Conservation (phyloP, 1,140 invertebrate species). For the Drosophila persimilis region DNA sequence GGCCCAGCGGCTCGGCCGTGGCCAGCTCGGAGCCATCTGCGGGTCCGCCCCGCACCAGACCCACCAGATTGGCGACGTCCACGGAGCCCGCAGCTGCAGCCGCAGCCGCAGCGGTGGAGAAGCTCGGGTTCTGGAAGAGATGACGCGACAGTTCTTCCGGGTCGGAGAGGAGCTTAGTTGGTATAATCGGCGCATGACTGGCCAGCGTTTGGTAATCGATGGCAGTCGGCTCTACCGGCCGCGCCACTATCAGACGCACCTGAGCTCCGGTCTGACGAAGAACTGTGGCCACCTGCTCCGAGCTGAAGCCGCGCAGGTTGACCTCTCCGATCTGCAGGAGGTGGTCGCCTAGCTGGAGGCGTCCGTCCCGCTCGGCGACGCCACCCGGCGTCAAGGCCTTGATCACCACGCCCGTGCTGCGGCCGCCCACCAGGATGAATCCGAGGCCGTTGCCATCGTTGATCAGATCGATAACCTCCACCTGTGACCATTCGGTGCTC, state of each 20-base stretch:
- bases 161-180: constrained; percentile 91
- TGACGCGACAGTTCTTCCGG: constrained; percentile 92
- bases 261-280: constrained; percentile 93
- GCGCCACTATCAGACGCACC: constrained; percentile 94
- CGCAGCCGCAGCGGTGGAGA: constrained; percentile 66
- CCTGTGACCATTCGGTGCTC: constrained; percentile 96
- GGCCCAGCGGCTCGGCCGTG: constrained; percentile 16
- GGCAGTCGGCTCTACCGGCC: constrained; percentile 90
- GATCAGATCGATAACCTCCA: constrained; percentile 94
- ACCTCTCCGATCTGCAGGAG: constrained; percentile 97
- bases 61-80: constrained; percentile 60
- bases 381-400: constrained; percentile 96
- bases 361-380: constrained; percentile 94
- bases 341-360: constrained; percentile 96
- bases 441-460: constrained; percentile 92
- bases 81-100: constrained; percentile 38
- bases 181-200: constrained; percentile 89
- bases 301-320: constrained; percentile 94
- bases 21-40: constrained; percentile 62
- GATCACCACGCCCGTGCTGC: constrained; percentile 97
- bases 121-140: constrained; percentile 86
- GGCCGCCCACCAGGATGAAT: constrained; percentile 97
- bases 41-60: constrained; percentile 66
- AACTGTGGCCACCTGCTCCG: constrained; percentile 96
- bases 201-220: constrained; percentile 86